phyloP scores from a whole-genome alignment of 2,888 invertebrate species.

The Acrobasis consociella region DNA sequence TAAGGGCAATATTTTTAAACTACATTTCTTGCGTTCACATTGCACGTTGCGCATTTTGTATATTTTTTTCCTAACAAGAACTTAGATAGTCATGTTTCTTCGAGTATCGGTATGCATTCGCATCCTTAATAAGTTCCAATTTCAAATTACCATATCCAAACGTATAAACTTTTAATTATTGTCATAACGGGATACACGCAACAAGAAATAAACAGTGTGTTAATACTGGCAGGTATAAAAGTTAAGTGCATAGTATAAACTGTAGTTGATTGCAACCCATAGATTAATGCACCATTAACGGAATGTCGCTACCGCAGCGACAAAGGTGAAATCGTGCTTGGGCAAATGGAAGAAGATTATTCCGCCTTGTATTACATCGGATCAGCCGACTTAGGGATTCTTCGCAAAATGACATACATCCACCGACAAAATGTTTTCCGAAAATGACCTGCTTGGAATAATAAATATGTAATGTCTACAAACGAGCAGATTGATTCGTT shows the following conservation, averaged over 20 bases:
- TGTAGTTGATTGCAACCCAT: constrained; percentile 44
- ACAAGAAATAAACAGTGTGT: constrained; percentile 27
- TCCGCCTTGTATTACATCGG: constrained; percentile 32
- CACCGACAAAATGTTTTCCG: neutral
- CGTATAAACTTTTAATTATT: constrained; percentile 18
- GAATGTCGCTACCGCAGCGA: constrained; percentile 44
- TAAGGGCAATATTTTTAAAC: too few relatives aligned
- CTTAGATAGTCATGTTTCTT: too few relatives aligned
- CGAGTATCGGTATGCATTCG: neutral
- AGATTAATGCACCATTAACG: constrained; percentile 55
- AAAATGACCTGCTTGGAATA: neutral
- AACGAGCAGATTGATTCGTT: too few relatives aligned
- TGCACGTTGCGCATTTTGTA: too few relatives aligned
- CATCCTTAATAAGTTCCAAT: neutral
- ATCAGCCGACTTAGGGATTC: neutral
- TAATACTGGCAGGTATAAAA: constrained; percentile 39
- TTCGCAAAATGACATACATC: neutral
- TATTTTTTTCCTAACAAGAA: too few relatives aligned
- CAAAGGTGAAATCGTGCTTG: constrained; percentile 57
- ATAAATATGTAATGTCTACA: too few relatives aligned
- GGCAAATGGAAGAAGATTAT: constrained; percentile 48
- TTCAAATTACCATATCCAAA: constrained; percentile 8
- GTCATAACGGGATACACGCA: constrained; percentile 7
- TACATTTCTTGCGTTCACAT: too few relatives aligned
- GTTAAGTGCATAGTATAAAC: constrained; percentile 43